phyloP scores from a whole-genome alignment of 2,888 invertebrate species.

The Seladonia tumulorum region DNA sequence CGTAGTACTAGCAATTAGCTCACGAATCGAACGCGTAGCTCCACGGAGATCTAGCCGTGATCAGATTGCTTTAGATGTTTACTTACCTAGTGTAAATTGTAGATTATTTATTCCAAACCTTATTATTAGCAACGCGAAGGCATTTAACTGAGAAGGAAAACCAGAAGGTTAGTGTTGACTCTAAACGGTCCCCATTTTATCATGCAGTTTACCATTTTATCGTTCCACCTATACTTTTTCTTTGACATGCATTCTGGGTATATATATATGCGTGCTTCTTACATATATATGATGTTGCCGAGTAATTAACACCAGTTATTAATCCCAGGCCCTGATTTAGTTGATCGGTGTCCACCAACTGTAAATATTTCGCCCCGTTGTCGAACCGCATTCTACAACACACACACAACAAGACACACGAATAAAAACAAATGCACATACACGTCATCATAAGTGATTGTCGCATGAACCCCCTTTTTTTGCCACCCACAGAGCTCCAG shows the following conservation, averaged over 20 bases:
- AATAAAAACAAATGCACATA: background rate
- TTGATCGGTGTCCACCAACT: slow-evolving; percentile 42
- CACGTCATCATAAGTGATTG: slow-evolving; percentile 41
- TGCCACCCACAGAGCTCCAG: background rate
- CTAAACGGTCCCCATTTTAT: slow-evolving; percentile 57
- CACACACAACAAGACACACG: background rate
- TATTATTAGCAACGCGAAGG: slow-evolving; percentile 62
- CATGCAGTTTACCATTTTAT: slow-evolving; percentile 46
- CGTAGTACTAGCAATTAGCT: slow-evolving; percentile 45
- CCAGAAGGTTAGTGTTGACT: slow-evolving; percentile 62
- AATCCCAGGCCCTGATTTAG: slow-evolving; percentile 15
- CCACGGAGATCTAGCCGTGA: slow-evolving; percentile 49
- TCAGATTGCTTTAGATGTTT: slow-evolving; percentile 48
- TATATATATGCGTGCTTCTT: slow-evolving; percentile 52
- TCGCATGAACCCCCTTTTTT: slow-evolving; percentile 38
- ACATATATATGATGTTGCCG: slow-evolving; percentile 30
- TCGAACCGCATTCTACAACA: slow-evolving; percentile 15
- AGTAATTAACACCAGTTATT: background rate
- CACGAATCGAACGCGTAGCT: slow-evolving; percentile 36
- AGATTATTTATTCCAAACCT: slow-evolving; percentile 61
- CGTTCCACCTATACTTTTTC: slow-evolving; percentile 15
- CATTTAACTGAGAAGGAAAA: slow-evolving; percentile 63
- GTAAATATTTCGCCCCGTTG: slow-evolving; percentile 36
- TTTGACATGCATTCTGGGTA: slow-evolving; percentile 34
- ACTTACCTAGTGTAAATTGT: slow-evolving; percentile 54